A percentile compares a stretch with the other conserved stretches of the same genome.
Evolutionary conservation across 2,888 invertebrate species (phyloP).

Genomic region (Yponomeuta malinellus): DNA sequence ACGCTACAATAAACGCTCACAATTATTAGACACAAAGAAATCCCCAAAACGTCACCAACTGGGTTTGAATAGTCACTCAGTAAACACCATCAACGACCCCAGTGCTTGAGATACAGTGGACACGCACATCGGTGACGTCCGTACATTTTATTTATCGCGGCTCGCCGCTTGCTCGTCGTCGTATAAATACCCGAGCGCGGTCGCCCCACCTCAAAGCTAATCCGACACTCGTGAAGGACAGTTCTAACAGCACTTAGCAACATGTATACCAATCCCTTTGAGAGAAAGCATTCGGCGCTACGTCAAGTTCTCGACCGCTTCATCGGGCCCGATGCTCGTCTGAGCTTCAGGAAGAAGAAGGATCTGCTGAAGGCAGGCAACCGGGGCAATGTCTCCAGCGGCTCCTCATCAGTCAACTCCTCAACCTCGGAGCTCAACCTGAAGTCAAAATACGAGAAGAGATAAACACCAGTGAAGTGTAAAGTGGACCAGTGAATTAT

Average conservation of each 20-base stretch:
- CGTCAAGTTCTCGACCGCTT: slow-evolving; percentile 80
- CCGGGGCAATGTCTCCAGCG: slow-evolving; percentile 35
- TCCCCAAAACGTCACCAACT: neutral
- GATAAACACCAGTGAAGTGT: slow-evolving; percentile 41
- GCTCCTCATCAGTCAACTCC: slow-evolving; percentile 51
- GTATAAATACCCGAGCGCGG: slow-evolving; percentile 40
- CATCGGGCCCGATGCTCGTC: slow-evolving; percentile 65
- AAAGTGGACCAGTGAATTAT: slow-evolving; percentile 47
- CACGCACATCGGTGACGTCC: slow-evolving; percentile 24
- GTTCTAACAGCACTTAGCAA: slow-evolving; percentile 25
- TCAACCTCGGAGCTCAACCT: slow-evolving; percentile 32
- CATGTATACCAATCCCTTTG: slow-evolving; percentile 83
- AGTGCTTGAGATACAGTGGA: slow-evolving; percentile 14
- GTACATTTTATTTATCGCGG: slow-evolving; percentile 42
- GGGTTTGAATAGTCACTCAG: neutral
- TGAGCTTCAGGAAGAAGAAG: slow-evolving; percentile 56
- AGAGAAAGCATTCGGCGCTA: slow-evolving; percentile 80
- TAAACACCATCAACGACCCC: neutral
- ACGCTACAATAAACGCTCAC: neutral
- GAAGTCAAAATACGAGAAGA: slow-evolving; percentile 43
- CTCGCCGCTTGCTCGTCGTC: slow-evolving; percentile 33
- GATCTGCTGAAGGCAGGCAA: slow-evolving; percentile 36
- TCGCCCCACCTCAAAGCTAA: slow-evolving; percentile 17
- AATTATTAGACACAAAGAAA: neutral
- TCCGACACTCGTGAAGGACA: slow-evolving; percentile 4